A percentile compares a stretch with the other conserved stretches of the same genome.
Evolutionary conservation across 2,113 vertebrate genomes (phyloP).

Genomic region (Poeciliopsis prolifica): DNA sequence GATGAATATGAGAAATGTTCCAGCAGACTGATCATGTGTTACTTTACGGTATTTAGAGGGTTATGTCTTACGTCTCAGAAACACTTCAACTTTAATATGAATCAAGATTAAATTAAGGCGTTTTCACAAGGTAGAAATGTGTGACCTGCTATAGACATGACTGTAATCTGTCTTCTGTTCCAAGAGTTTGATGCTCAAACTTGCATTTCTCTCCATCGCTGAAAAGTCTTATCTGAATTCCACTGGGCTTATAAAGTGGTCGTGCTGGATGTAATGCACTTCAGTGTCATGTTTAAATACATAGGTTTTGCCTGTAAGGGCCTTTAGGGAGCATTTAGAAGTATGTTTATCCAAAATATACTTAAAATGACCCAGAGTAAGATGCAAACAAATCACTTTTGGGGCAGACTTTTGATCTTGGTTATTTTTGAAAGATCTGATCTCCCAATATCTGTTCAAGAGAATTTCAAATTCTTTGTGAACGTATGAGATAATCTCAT

Average conservation of each 20-base stretch:
- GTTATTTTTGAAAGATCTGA: too few species aligned
- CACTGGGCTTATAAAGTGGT: not conserved
- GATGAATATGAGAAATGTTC: conserved; percentile 37
- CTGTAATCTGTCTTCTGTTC: not conserved
- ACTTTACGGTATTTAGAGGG: not conserved
- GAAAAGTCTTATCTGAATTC: too few species aligned
- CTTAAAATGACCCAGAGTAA: not conserved
- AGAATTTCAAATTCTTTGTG: not conserved
- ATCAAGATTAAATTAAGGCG: not conserved
- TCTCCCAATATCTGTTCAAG: too few species aligned
- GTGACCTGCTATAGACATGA: not conserved
- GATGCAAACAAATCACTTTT: too few species aligned
- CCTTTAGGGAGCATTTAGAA: not conserved
- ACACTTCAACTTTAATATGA: not conserved
- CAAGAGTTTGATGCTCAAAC: not conserved
- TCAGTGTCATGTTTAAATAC: not conserved
- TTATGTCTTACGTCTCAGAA: conserved; percentile 7
- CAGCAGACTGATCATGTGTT: conserved; percentile 31
- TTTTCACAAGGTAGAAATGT: too few species aligned
- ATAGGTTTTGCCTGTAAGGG: not conserved
- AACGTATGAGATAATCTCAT: not conserved
- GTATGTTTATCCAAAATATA: not conserved
- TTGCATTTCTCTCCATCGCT: too few species aligned
- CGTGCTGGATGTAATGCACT: not conserved
- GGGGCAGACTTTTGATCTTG: too few species aligned